These are phyloP conservation scores for Manis crassicaudata DNA, from an alignment of 2,797 vertebrate species.

Conservation along the genomic window DNA sequence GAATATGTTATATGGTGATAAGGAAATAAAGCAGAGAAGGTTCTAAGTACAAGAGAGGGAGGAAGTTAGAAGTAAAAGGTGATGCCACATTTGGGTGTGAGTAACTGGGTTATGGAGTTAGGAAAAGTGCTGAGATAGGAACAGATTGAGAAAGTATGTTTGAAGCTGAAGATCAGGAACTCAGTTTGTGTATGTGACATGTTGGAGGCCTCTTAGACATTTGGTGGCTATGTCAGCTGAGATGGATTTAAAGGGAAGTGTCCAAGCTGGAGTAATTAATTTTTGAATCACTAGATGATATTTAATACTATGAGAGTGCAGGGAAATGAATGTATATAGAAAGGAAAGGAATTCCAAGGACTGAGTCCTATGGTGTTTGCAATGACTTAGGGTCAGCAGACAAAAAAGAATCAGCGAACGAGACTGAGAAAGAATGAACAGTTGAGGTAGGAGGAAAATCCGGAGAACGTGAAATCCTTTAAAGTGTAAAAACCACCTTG, in stretches of 20 bases:
- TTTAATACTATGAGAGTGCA: background rate
- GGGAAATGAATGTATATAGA: background rate
- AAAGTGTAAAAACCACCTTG: background rate
- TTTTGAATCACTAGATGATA: background rate
- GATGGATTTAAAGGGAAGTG: background rate
- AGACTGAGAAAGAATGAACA: background rate
- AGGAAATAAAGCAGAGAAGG: background rate
- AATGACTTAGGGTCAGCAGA: background rate
- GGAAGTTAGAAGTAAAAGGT: background rate
- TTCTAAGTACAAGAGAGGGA: background rate
- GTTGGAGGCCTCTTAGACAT: background rate
- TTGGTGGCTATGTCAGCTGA: background rate
- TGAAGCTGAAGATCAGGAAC: background rate
- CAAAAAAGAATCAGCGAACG: background rate
- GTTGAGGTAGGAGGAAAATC: background rate
- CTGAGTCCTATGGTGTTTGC: background rate
- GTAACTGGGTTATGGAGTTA: background rate
- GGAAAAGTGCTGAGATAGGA: background rate
- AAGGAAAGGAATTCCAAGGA: background rate
- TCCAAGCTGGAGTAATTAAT: accelerated
- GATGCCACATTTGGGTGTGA: background rate
- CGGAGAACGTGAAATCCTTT: background rate
- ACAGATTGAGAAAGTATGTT: background rate
- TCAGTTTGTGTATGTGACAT: background rate
- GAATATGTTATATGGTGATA: background rate